Evolutionary conservation across 2,113 vertebrate species (phyloP).

Genomic region (Otus sunia): DNA sequence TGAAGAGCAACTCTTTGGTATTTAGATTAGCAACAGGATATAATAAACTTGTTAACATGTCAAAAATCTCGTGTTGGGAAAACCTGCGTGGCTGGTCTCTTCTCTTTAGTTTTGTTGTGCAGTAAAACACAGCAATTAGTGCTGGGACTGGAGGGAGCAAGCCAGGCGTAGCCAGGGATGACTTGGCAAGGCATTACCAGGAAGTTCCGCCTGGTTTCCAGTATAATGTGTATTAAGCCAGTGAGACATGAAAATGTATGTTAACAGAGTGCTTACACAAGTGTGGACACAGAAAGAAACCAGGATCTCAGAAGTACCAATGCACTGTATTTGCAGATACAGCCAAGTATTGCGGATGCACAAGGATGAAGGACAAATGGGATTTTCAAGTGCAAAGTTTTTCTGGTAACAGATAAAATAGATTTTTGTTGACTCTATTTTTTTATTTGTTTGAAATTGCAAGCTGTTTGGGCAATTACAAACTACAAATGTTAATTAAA

Average conservation of each 20-base stretch:
- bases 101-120: background rate
- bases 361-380: background rate
- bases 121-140: background rate
- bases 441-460: background rate
- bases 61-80: conserved; percentile 43
- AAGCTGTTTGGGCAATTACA: background rate
- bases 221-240: fast-evolving
- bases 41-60: conserved; percentile 34
- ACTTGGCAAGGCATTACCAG: background rate
- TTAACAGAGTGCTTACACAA: background rate
- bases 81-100: background rate
- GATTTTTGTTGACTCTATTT: background rate
- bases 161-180: background rate
- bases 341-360: fast-evolving
- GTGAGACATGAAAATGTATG: fast-evolving
- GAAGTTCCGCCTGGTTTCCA: background rate
- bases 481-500: background rate
- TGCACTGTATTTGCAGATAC: fast-evolving
- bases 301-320: background rate
- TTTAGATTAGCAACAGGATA: conserved; percentile 53
- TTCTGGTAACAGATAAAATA: background rate
- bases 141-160: background rate
- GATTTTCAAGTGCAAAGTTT: background rate
- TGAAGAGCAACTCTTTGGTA: background rate
- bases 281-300: fast-evolving